phyloP scores from a whole-genome alignment of 2,113 vertebrate species.

The Conger conger region DNA sequence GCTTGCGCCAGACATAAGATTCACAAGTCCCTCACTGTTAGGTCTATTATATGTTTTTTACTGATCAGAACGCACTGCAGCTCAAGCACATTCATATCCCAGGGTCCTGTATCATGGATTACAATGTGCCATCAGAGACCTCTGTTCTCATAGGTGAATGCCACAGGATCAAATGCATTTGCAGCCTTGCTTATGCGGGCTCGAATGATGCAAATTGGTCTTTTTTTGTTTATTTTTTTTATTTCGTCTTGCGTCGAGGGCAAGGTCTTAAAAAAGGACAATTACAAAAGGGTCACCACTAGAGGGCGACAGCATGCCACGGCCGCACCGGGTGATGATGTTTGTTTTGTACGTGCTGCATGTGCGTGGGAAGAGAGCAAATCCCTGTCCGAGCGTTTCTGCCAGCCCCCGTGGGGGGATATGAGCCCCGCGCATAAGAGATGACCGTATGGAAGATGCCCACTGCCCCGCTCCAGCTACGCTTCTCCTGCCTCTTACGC shows the following conservation, averaged over 20 bases:
- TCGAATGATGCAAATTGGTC: not conserved
- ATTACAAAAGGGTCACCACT: slow-evolving; percentile 3
- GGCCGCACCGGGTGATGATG: not conserved
- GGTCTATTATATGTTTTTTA: no score
- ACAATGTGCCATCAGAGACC: not conserved
- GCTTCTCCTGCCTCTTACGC: not conserved
- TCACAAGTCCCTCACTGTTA: no score
- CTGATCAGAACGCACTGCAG: not conserved
- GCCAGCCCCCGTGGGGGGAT: not conserved
- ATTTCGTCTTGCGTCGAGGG: no score
- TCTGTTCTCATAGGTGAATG: not conserved
- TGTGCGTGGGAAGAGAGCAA: not conserved
- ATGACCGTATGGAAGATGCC: not conserved
- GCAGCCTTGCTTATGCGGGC: not conserved
- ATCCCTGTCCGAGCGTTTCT: not conserved
- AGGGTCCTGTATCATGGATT: not conserved
- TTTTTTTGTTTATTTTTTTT: no score
- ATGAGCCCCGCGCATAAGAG: not conserved
- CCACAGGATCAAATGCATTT: not conserved
- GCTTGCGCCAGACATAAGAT: no score
- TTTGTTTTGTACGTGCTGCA: not conserved
- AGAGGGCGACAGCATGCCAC: slow-evolving; percentile 20
- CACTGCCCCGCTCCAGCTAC: not conserved
- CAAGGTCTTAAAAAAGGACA: not conserved
- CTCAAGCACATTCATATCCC: not conserved